Evolutionary conservation across 2,797 vertebrate genomes (phyloP).

Genomic region (Cyprinella venusta): DNA sequence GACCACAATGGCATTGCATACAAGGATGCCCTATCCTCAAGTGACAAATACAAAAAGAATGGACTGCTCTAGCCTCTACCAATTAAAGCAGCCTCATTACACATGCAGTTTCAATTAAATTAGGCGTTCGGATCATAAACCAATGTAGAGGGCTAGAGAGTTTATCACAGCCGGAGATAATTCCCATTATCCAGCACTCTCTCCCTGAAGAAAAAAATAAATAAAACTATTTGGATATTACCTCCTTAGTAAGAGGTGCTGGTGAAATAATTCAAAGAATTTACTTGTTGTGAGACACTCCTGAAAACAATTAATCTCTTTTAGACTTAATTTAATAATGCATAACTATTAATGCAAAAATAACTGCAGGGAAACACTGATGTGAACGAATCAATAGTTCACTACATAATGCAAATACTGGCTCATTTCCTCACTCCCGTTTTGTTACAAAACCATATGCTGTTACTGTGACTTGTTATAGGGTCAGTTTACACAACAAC

Average conservation of each 20-base stretch:
- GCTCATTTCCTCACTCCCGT: neutral
- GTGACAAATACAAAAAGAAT: constrained; percentile 18
- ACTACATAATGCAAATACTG: neutral
- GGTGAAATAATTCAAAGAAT: neutral
- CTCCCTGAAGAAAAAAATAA: neutral
- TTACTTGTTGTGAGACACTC: neutral
- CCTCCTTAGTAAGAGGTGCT: neutral
- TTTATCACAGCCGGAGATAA: constrained; percentile 19
- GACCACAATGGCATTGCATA: neutral
- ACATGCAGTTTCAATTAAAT: constrained; percentile 38
- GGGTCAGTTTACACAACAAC: neutral
- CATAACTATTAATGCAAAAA: neutral
- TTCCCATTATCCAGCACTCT: neutral
- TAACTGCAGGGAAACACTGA: constrained; percentile 22
- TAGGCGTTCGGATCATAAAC: constrained; percentile 28
- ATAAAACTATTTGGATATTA: neutral
- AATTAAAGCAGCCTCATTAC: constrained; percentile 36
- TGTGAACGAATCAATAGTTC: neutral
- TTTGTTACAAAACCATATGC: neutral
- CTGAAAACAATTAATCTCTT: neutral
- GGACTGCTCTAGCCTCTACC: neutral
- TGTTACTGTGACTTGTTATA: neutral
- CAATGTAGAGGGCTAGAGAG: neutral
- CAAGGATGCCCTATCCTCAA: neutral
- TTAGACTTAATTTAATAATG: neutral